phyloP scores from a whole-genome alignment of 2,797 vertebrate species.

The Betta splendens region DNA sequence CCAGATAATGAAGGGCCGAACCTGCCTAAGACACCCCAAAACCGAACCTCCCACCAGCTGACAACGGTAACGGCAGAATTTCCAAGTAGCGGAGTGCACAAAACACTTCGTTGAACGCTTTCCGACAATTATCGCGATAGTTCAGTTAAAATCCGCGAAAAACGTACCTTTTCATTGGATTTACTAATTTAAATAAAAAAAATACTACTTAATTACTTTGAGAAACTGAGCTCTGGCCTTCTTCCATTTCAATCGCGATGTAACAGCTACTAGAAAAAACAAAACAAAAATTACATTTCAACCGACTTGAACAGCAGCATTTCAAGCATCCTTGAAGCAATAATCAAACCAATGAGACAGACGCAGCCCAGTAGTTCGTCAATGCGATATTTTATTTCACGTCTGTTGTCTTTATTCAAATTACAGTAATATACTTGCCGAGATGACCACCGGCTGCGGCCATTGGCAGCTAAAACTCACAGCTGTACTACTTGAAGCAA shows the following conservation, averaged over 20 bases:
- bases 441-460: conserved; percentile 74
- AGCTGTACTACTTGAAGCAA: conserved; percentile 76
- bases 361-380: conserved; percentile 58
- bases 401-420: conserved; percentile 79
- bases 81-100: background rate
- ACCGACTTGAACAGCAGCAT: no score
- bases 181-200: no score
- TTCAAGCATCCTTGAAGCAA: no score
- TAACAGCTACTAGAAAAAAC: no score
- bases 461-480: conserved; percentile 71
- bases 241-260: no score
- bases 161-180: background rate
- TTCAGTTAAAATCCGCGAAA: background rate
- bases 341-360: conserved; percentile 20
- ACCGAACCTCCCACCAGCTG: background rate
- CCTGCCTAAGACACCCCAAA: background rate
- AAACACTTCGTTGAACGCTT: background rate
- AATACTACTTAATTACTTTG: no score
- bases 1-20: background rate
- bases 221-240: no score
- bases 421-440: conserved; percentile 79
- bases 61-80: no score
- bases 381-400: conserved; percentile 79
- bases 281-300: no score
- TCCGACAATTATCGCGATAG: conserved; percentile 33